Evolutionary conservation across 2,113 vertebrate genomes (phyloP).

Genomic region (Microtus ochrogaster): DNA sequence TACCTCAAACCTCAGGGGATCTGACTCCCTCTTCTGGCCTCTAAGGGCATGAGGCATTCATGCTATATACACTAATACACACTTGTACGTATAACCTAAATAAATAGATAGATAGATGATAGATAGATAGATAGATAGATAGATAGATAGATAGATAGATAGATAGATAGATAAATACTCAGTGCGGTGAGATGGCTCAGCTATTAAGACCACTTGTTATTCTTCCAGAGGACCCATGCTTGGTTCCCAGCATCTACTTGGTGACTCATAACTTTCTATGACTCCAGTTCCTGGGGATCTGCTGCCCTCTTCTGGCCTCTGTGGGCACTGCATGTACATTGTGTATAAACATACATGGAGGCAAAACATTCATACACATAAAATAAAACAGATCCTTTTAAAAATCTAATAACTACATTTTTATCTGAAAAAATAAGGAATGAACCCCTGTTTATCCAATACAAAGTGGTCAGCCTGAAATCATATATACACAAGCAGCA

Average conservation of each 20-base stretch:
- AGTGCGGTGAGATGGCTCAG: background rate
- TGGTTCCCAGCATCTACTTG: background rate
- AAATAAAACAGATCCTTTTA: background rate
- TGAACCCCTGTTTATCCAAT: background rate
- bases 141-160: background rate
- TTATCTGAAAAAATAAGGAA: background rate
- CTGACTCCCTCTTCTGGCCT: background rate
- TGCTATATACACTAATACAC: background rate
- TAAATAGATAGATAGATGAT: background rate
- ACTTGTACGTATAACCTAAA: background rate
- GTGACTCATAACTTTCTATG: background rate
- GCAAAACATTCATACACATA: background rate
- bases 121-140: background rate
- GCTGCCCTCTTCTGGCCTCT: background rate
- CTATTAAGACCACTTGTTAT: background rate
- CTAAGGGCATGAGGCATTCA: background rate
- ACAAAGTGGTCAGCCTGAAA: background rate
- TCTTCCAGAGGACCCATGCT: background rate
- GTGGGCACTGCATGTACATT: background rate
- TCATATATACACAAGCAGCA: too few species aligned
- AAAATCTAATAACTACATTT: background rate
- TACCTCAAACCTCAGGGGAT: background rate
- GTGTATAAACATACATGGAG: background rate
- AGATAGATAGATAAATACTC: background rate
- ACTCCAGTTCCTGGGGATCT: background rate